Base-by-base conservation (phyloP, 2,888 invertebrate species). In the Scaptomyza parva region DNA sequence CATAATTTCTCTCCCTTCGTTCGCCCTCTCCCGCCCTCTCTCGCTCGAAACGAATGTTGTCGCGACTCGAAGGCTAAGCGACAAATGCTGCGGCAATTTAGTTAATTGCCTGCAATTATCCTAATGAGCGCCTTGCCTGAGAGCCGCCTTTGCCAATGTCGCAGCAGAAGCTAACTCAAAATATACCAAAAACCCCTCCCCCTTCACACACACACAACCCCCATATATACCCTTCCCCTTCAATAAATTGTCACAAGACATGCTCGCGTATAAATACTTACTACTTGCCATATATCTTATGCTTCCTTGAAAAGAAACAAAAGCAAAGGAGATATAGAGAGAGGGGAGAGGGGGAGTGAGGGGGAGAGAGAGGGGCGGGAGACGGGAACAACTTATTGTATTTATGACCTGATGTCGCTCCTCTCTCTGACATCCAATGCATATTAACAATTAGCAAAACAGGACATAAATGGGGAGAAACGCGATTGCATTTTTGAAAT, bases 41-140 rank as follows among this genome's bases (percentile, higher is more conserved):
- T 12, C 60, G 24, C 17, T 26, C 28, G 9, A 28, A 28, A 41
- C 35, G 54, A 63, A 50, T 66, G 62, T 60, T 69, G 66, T 62
- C 68, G 62, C 72, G 66, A 51, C 63, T 22, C 30, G 53, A 52
- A 60, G 60, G 81, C 69, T 65, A 78, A 86, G 86, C 84, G 88
- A 88, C 89, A 89, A 89, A 89, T 90, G 89, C 83, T 85, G 83
- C 84, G 83, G 88, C 89, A 90, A 89, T 89, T 89, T 89, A 88
- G 90, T 89, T 89, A 89, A 89, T 89, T 89, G 90, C 89, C 86
- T 78, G 83, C 90, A 89, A 89, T 89, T 90, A 90, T 89, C 90
- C 88, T 89, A 90, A 90, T 90, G 89, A 90, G 89, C 89, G 82
- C 88, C 73, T 85, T 79, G 88, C 87, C 83, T 73, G 65, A 53